These are phyloP conservation scores for Chionodraco myersi DNA, from an alignment of 2,113 vertebrate species.

Conservation along the genomic window DNA sequence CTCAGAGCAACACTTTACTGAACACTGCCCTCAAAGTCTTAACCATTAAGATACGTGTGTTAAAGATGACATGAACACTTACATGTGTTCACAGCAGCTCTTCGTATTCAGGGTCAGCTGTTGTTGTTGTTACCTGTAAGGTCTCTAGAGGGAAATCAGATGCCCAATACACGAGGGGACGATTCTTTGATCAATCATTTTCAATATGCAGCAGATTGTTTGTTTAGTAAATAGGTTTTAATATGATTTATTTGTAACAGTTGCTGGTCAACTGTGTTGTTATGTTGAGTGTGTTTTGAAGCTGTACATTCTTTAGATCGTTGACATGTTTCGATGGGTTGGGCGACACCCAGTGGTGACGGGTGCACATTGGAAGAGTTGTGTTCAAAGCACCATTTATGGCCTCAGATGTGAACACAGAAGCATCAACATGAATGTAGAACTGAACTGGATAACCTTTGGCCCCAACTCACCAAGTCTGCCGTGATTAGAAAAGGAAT, in stretches of 20 bases:
- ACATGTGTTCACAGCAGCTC: not conserved
- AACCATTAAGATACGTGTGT: not conserved
- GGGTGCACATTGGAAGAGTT: not conserved
- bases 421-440: not conserved
- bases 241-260: constrained; percentile 76
- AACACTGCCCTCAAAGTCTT: not conserved
- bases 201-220: constrained; percentile 44
- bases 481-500: too few species aligned
- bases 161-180: not conserved
- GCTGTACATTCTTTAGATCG: constrained; percentile 16
- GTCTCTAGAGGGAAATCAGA: constrained; percentile 15
- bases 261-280: constrained; percentile 96
- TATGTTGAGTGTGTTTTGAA: constrained; percentile 77
- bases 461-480: too few species aligned
- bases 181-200: constrained; percentile 19
- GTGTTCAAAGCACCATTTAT: not conserved
- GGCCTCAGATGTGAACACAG: not conserved
- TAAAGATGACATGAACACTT: not conserved
- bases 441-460: not conserved
- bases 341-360: constrained; percentile 36
- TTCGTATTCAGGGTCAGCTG: not conserved
- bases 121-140: constrained; percentile 1
- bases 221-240: constrained; percentile 53
- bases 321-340: not conserved
- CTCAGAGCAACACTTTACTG: constrained; percentile 22